These are phyloP conservation scores for Tinamus guttatus DNA, from an alignment of 2,113 vertebrate species.

Conservation along the genomic window DNA sequence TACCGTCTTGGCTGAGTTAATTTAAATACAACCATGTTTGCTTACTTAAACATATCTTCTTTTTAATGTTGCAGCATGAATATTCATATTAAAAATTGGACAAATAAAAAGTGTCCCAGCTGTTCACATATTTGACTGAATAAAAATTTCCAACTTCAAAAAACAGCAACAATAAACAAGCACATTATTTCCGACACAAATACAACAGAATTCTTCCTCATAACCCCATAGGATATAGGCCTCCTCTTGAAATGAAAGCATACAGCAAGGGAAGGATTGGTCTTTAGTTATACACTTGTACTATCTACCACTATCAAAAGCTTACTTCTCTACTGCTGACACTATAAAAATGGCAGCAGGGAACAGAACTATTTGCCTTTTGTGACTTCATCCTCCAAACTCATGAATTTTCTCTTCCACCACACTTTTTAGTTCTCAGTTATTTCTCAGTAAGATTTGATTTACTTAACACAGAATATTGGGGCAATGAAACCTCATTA, in stretches of 20 bases:
- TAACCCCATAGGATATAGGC: too few relatives aligned
- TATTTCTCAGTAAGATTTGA: neutral
- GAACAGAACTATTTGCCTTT: neutral
- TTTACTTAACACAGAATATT: neutral
- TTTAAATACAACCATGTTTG: neutral
- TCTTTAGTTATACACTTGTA: neutral
- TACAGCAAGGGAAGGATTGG: neutral
- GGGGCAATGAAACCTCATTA: neutral
- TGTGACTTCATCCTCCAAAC: neutral
- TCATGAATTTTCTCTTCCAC: neutral
- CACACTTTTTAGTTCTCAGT: neutral
- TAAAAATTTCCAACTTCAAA: neutral
- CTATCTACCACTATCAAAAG: neutral
- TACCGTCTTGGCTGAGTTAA: constrained; percentile 20
- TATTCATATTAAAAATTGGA: neutral
- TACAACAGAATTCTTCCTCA: neutral
- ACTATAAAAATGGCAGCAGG: neutral
- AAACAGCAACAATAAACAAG: neutral
- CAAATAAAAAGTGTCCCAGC: neutral
- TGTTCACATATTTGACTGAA: neutral
- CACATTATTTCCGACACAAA: neutral
- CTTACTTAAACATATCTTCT: constrained; percentile 21
- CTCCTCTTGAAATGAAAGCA: neutral
- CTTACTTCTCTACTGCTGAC: neutral
- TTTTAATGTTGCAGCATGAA: neutral